A percentile compares a stretch with the other conserved stretches of the same genome.
phyloP scores from a whole-genome alignment of 2,113 vertebrate species.

The Paramisgurnus dabryanus region DNA sequence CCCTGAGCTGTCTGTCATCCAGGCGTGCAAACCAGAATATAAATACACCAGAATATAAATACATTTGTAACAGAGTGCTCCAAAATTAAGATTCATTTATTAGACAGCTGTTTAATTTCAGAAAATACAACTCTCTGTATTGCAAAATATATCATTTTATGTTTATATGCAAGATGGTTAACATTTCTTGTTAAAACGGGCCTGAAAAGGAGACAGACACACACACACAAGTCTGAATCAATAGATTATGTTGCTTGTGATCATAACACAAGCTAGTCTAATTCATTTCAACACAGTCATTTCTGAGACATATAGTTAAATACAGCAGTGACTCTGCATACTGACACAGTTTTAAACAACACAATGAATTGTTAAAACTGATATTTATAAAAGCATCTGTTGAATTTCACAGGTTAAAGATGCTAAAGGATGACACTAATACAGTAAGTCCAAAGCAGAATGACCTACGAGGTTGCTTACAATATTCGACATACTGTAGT shows the following conservation, averaged over 20 bases:
- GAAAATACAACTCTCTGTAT: conserved; percentile 71
- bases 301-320: conserved; percentile 36
- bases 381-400: neutral
- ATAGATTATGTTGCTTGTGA: neutral
- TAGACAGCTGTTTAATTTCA: conserved; percentile 61
- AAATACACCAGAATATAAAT: neutral
- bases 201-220: neutral
- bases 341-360: neutral
- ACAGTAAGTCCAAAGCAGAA: neutral
- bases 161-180: conserved; percentile 32
- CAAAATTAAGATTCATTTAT: conserved; percentile 70
- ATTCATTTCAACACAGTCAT: neutral
- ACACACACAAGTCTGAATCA: no score
- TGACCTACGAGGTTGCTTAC: neutral
- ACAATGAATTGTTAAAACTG: conserved; percentile 2
- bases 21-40: neutral
- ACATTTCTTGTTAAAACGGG: neutral
- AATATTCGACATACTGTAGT: conserved; percentile 1
- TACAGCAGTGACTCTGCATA: conserved; percentile 24
- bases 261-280: conserved; percentile 14
- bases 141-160: conserved; percentile 68
- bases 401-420: neutral
- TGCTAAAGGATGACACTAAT: neutral
- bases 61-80: neutral
- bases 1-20: no score